phyloP scores from a whole-genome alignment of 1,140 invertebrate genomes.

The Drosophila simulans region DNA sequence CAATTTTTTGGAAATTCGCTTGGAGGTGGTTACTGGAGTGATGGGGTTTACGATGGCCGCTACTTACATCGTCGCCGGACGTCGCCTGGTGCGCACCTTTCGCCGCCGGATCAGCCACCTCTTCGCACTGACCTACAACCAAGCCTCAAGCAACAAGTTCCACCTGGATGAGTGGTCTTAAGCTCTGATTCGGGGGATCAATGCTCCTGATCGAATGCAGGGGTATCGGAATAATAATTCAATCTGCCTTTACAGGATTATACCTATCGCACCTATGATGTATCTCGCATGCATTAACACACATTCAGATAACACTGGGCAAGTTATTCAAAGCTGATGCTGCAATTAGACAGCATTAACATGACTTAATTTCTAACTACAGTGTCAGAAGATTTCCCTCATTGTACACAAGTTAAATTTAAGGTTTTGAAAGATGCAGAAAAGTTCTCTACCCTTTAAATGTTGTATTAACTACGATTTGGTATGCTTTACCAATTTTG shows the following conservation, averaged over 20 bases:
- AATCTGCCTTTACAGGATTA: conserved; percentile 7
- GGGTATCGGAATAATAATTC: conserved; percentile 19
- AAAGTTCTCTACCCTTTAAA: no score
- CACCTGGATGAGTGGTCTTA: conserved; percentile 41
- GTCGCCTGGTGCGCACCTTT: conserved; percentile 74
- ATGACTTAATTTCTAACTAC: background rate
- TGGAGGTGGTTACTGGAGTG: conserved; percentile 49
- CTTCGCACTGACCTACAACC: conserved; percentile 69
- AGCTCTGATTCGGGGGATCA: conserved; percentile 27
- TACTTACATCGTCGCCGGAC: conserved; percentile 79
- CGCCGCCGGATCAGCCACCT: conserved; percentile 74
- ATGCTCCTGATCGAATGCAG: conserved; percentile 27
- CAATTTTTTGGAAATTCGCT: conserved; percentile 32
- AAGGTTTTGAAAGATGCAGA: background rate
- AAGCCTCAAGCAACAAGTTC: conserved; percentile 71
- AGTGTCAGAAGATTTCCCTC: background rate
- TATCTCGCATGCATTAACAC: background rate
- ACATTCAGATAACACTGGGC: background rate
- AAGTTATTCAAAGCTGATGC: background rate
- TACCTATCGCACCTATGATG: background rate
- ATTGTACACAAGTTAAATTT: background rate
- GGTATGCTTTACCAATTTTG: background rate
- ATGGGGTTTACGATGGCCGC: conserved; percentile 56
- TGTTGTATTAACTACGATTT: no score
- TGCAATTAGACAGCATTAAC: conserved; percentile 6